Evolutionary conservation across 2,113 vertebrate species (phyloP).

Genomic region (Engraulis encrasicolus): DNA sequence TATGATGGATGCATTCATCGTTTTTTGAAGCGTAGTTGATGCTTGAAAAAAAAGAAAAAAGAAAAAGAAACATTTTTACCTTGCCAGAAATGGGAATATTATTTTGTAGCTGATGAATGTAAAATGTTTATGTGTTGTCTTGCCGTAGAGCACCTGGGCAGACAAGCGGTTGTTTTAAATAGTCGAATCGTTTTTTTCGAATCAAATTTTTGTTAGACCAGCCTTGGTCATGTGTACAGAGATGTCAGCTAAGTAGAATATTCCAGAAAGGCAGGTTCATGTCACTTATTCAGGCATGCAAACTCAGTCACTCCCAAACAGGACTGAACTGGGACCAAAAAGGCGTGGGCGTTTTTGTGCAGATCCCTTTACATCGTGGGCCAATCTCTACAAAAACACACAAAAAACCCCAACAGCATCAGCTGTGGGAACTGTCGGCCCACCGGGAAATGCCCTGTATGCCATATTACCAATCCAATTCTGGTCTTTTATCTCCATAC

Average conservation of each 20-base stretch:
- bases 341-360: no score
- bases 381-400: no score
- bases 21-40: neutral
- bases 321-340: no score
- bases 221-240: neutral
- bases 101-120: constrained; percentile 18
- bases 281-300: no score
- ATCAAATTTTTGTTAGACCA: neutral
- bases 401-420: no score
- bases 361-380: no score
- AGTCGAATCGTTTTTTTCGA: neutral
- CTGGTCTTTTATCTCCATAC: neutral
- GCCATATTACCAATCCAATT: neutral
- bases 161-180: neutral
- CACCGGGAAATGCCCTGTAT: no score
- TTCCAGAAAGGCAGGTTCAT: no score
- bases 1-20: neutral
- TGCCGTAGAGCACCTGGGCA: neutral
- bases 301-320: no score
- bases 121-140: constrained; percentile 10
- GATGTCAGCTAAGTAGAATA: neutral
- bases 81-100: no score
- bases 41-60: neutral
- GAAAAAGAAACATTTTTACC: neutral
- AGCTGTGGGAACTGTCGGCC: no score